phyloP scores from a whole-genome alignment of 30 jellyfish, hydroid and myxozoan species.

The Aurelia aurita complex sp. Pacific region DNA sequence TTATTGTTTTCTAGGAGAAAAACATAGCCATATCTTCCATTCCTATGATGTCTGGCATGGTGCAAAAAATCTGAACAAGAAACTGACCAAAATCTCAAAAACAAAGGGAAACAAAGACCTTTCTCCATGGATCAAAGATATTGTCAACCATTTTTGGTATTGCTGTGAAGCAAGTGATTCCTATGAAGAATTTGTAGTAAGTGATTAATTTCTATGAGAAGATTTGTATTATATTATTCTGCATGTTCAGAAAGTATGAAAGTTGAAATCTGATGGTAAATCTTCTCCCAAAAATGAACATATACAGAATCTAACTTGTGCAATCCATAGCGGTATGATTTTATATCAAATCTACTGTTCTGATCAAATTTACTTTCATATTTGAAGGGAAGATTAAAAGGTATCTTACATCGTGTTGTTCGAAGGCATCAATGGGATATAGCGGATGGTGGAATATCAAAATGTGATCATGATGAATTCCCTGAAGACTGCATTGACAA shows the following conservation, averaged over 20 bases:
- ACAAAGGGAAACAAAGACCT: background rate
- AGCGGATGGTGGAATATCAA: background rate
- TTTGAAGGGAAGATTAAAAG: background rate
- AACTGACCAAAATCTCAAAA: background rate
- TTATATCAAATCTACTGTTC: too few species aligned
- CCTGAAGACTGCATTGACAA: background rate
- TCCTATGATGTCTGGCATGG: conserved; percentile 9
- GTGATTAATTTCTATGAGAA: too few species aligned
- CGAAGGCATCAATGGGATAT: background rate
- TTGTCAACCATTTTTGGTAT: conserved; percentile 15
- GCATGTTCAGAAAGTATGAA: too few species aligned
- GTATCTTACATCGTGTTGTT: background rate
- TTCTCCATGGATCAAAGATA: background rate
- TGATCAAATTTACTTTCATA: too few species aligned
- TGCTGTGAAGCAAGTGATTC: background rate
- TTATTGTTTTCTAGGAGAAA: background rate
- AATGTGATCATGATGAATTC: background rate
- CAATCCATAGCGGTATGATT: too few species aligned
- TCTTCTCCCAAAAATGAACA: too few species aligned
- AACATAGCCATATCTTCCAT: background rate
- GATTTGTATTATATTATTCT: too few species aligned
- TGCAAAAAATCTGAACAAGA: background rate
- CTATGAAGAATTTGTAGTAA: background rate
- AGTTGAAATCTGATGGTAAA: too few species aligned
- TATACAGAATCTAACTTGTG: too few species aligned